These are phyloP conservation scores for Azemiops feae DNA, from an alignment of 2,113 vertebrate species.

Conservation along the genomic window DNA sequence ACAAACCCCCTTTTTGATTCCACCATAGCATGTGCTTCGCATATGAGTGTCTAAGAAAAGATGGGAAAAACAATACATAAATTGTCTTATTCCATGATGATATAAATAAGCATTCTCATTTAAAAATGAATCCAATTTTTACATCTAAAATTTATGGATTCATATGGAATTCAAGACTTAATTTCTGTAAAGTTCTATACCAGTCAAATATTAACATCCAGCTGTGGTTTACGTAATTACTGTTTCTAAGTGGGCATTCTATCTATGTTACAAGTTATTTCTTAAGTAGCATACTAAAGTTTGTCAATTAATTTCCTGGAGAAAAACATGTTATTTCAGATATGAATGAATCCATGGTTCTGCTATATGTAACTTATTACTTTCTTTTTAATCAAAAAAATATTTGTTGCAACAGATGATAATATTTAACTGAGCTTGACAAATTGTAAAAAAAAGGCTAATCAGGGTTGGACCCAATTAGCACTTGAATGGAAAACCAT, in stretches of 20 bases:
- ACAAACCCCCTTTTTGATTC: slow-evolving; percentile 70
- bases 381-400: slow-evolving; percentile 2
- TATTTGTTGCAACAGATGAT: background rate
- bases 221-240: background rate
- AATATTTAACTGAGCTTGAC: background rate
- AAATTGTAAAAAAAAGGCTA: background rate
- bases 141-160: background rate
- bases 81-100: slow-evolving; percentile 7
- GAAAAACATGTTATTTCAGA: background rate
- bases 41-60: slow-evolving; percentile 71
- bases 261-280: background rate
- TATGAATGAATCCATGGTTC: background rate
- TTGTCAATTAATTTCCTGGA: background rate
- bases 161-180: background rate
- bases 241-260: slow-evolving; percentile 29
- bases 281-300: background rate
- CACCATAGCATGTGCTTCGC: slow-evolving; percentile 78
- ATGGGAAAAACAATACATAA: background rate
- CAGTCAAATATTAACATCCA: slow-evolving; percentile 17
- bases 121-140: background rate
- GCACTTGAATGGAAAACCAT: background rate
- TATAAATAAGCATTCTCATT: background rate
- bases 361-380: background rate
- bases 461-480: background rate
- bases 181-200: background rate